Percentiles rank a stretch among this genome's conserved stretches.
Conservation (phyloP, 2,113 vertebrate genomes). For the Balaeniceps rex region DNA sequence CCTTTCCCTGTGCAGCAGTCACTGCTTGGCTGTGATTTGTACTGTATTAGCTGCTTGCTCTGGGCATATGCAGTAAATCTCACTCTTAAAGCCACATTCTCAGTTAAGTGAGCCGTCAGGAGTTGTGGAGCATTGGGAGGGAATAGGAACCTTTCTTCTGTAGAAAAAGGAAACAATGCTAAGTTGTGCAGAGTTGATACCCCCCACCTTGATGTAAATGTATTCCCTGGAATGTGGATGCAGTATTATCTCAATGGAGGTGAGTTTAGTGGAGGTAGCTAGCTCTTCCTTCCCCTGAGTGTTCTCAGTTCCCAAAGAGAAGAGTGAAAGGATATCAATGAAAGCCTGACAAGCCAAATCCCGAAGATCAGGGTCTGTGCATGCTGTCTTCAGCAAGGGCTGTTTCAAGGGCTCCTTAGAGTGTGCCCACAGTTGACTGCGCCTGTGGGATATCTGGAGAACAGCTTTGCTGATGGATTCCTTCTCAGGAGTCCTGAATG, state of each 20-base stretch:
- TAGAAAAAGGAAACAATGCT: background rate
- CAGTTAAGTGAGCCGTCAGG: background rate
- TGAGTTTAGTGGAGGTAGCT: background rate
- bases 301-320: background rate
- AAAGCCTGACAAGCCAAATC: constrained; percentile 88
- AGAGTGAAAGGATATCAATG: constrained; percentile 89
- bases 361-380: constrained; percentile 75
- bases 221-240: background rate
- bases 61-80: background rate
- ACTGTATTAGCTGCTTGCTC: background rate
- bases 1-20: background rate
- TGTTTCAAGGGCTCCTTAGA: constrained; percentile 89
- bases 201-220: background rate
- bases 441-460: constrained; percentile 76
- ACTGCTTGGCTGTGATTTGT: background rate
- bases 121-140: background rate
- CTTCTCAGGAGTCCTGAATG: constrained; percentile 80
- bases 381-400: constrained; percentile 82
- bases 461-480: constrained; percentile 84
- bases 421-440: constrained; percentile 83
- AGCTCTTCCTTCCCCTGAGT: background rate
- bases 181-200: background rate
- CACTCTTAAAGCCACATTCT: background rate
- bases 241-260: background rate
- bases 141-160: background rate